A percentile compares a stretch with the other conserved stretches of the same genome.
Conservation (phyloP, 2,888 invertebrate species). For the Adelphocoris suturalis region DNA sequence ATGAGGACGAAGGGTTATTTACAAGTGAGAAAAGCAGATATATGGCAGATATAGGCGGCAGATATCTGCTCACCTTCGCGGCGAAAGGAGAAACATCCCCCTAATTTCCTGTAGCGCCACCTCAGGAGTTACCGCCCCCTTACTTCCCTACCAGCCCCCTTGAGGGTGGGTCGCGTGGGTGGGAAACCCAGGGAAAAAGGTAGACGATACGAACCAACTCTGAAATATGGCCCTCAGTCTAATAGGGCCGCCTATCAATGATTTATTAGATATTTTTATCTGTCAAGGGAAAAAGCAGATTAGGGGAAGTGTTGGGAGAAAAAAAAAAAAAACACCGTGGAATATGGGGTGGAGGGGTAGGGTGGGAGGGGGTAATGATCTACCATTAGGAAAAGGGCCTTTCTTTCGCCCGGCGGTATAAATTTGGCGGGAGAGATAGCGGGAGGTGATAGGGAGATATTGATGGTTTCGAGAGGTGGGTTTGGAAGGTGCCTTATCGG, state of each 20-base stretch:
- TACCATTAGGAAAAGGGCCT: conserved; percentile 67
- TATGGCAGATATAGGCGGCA: conserved; percentile 18
- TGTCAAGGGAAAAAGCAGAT: conserved; percentile 73
- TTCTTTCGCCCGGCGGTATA: conserved; percentile 72
- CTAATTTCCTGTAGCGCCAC: conserved; percentile 68
- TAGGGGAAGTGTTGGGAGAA: conserved; percentile 65
- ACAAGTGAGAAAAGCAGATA: conserved; percentile 44
- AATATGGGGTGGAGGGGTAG: conserved; percentile 70
- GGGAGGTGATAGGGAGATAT: conserved; percentile 69
- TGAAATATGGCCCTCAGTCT: conserved; percentile 74
- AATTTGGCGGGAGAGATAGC: conserved; percentile 71
- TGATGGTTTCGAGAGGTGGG: conserved; percentile 72
- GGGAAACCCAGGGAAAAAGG: conserved; percentile 65
- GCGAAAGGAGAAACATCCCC: conserved; percentile 33
- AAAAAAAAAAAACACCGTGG: conserved; percentile 57
- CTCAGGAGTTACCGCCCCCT: conserved; percentile 8
- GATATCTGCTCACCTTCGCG: conserved; percentile 8
- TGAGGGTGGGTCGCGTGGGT: not conserved
- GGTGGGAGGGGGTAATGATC: conserved; percentile 69
- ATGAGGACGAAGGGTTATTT: conserved; percentile 30
- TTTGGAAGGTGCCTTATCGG: conserved; percentile 60
- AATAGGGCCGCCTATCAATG: conserved; percentile 74
- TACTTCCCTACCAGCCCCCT: conserved; percentile 3
- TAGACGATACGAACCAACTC: conserved; percentile 60
- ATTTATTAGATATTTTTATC: conserved; percentile 75